These are phyloP conservation scores for Xenopus tropicalis DNA, from an alignment of 2,113 vertebrate species.

Conservation along the genomic window UCB_Xtro_10.0 CM004443.2:53810001-53810500, in stretches of 20 bases:
- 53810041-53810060: no score
- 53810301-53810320: slow-evolving; percentile 1
- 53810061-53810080: no score
- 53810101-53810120: no score
- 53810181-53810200: no score
- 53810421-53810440: slow-evolving; percentile 46
- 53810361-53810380: neutral
- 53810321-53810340: slow-evolving; percentile 11
- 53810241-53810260: neutral
- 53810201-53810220: no score
- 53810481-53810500: slow-evolving; percentile 30
- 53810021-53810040: no score
- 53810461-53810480: slow-evolving; percentile 46
- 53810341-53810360: neutral
- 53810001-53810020: no score
- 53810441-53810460: slow-evolving; percentile 61
- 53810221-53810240: neutral
- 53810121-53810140: no score
- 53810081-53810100: no score
- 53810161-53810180: no score
- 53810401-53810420: slow-evolving; percentile 52
- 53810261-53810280: neutral
- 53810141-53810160: no score
- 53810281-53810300: neutral
- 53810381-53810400: slow-evolving; percentile 63